phyloP scores from a whole-genome alignment of 2,888 invertebrate species.

The Abrostola triplasia region DNA sequence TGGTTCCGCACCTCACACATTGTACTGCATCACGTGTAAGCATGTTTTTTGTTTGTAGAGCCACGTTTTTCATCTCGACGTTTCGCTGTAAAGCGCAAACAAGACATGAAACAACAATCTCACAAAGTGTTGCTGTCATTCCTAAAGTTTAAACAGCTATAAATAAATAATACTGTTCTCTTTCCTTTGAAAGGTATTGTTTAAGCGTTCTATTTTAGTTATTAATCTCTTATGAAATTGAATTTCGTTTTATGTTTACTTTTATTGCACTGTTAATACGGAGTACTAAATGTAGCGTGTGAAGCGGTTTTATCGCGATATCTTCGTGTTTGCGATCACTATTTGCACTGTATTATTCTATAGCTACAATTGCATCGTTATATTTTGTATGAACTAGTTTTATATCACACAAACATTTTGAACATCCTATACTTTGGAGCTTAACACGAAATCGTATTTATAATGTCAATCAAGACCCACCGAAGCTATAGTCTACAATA shows the following conservation, averaged over 20 bases:
- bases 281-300: constrained; percentile 43
- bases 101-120: constrained; percentile 55
- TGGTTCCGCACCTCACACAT: neutral
- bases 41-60: constrained; percentile 15
- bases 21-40: neutral
- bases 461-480: constrained; percentile 15
- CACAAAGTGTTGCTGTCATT: constrained; percentile 56
- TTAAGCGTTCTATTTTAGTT: constrained; percentile 8
- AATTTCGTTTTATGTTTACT: constrained; percentile 29
- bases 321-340: constrained; percentile 12
- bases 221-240: constrained; percentile 14
- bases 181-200: neutral
- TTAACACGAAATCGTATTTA: constrained; percentile 21
- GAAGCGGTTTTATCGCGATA: constrained; percentile 10
- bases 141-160: constrained; percentile 30
- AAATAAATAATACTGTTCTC: constrained; percentile 3
- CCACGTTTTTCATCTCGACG: constrained; percentile 54
- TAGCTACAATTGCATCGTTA: neutral
- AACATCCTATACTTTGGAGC: constrained; percentile 45
- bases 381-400: neutral
- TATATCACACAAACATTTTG: neutral
- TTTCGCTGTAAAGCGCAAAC: constrained; percentile 45
- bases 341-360: constrained; percentile 1
- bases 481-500: constrained; percentile 5
- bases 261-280: constrained; percentile 34